phyloP scores from a whole-genome alignment of 1,140 invertebrate genomes.

The Lordiphosa stackelbergi region DNA sequence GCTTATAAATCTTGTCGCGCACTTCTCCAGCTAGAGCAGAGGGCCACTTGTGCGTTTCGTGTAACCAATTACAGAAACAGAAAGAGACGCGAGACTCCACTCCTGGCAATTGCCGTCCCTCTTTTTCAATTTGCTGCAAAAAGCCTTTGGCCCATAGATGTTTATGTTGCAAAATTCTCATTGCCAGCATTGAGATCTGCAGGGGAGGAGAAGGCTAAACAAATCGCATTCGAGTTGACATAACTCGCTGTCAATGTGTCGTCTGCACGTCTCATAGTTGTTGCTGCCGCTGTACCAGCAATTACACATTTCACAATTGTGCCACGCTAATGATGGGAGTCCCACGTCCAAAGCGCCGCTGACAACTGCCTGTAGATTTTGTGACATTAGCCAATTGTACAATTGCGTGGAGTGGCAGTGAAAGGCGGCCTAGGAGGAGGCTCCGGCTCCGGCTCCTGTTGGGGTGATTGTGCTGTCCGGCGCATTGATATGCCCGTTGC shows the following conservation, averaged over 20 bases:
- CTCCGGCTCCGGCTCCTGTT: slow-evolving; percentile 17
- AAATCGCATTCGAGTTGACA: slow-evolving; percentile 71
- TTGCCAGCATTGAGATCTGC: slow-evolving; percentile 44
- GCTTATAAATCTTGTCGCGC: slow-evolving; percentile 75
- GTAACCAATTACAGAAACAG: slow-evolving; percentile 64
- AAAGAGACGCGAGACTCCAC: slow-evolving; percentile 23
- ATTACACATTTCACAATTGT: slow-evolving; percentile 75
- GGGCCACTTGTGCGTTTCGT: slow-evolving; percentile 62
- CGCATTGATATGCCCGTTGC: slow-evolving; percentile 71
- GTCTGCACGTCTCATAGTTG: slow-evolving; percentile 65
- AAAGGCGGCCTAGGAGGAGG: slow-evolving; percentile 50
- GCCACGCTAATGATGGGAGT: slow-evolving; percentile 75
- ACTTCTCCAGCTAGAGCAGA: slow-evolving; percentile 37
- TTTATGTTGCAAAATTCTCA: slow-evolving; percentile 62
- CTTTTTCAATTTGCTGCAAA: slow-evolving; percentile 61
- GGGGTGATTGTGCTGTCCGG: slow-evolving; percentile 72
- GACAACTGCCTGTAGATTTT: slow-evolving; percentile 71
- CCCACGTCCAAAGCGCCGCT: slow-evolving; percentile 63
- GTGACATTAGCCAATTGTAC: slow-evolving; percentile 72
- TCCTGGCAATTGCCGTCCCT: slow-evolving; percentile 20
- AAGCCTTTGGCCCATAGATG: slow-evolving; percentile 13
- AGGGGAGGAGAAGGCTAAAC: slow-evolving; percentile 45
- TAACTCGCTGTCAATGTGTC: slow-evolving; percentile 72
- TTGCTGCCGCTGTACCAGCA: slow-evolving; percentile 55
- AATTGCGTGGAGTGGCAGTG: slow-evolving; percentile 65